Evolutionary conservation across 1,140 invertebrate genomes (phyloP).

Genomic region (Lucilia cuprina): DNA sequence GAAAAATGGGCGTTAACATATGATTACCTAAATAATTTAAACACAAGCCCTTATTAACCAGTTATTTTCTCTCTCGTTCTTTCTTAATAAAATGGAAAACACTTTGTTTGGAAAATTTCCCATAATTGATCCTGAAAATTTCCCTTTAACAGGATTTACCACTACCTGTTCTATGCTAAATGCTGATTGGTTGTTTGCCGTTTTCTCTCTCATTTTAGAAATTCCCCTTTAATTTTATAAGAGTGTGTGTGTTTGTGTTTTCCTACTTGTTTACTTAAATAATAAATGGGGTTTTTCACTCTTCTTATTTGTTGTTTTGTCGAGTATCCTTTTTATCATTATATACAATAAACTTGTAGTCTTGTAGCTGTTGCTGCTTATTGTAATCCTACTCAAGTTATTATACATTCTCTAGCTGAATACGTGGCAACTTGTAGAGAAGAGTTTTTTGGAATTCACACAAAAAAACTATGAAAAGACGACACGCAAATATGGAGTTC

Average conservation of each 20-base stretch:
- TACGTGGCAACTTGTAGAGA: neutral
- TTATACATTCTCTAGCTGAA: neutral
- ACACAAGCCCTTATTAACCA: neutral
- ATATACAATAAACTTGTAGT: neutral
- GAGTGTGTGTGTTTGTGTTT: neutral
- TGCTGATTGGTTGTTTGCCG: neutral
- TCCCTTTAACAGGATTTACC: neutral
- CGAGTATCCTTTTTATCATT: neutral
- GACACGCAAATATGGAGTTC: constrained; percentile 10
- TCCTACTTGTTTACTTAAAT: neutral
- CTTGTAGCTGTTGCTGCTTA: neutral
- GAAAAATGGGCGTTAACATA: neutral
- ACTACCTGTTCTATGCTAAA: neutral
- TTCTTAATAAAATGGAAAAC: neutral
- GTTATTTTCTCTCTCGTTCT: neutral
- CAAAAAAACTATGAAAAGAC: neutral
- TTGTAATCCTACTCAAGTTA: constrained; percentile 26
- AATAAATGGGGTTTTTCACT: constrained; percentile 13
- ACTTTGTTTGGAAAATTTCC: neutral
- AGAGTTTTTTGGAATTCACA: neutral
- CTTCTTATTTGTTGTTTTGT: neutral
- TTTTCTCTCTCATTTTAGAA: neutral
- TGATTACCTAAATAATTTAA: neutral
- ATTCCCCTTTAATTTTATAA: neutral
- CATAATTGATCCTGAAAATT: constrained; percentile 6